Evolutionary conservation across 2,888 invertebrate species (phyloP), one percentile per base, ranked within the genome.

Genomic region (Allolobophora icterica): DNA sequence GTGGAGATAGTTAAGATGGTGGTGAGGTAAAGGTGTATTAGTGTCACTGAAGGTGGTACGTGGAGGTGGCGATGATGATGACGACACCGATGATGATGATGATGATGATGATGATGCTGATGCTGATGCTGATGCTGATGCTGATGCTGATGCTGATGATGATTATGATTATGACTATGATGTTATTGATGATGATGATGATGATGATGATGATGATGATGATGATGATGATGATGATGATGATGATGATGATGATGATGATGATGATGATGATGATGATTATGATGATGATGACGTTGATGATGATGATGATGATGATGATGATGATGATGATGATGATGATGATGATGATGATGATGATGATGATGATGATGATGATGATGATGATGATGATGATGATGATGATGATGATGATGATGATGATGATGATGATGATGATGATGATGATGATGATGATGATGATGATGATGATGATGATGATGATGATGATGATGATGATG

Each of bases 381-480:
- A 84, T 84, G 84, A 84, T 84, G 84, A 84, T 19, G 84, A 84
- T 84, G 84, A 84, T 19, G 30, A 84, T 84, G 84, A 84, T 19
- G 84, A 84, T 84, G 84, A 84, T 84, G 30, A 84, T 84, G 84
- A 30, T 84, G 84, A 84, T 19, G 84, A 84, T 84, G 84, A 84
- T 19, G 84, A 84, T 19, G 84, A 84, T 84, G 84, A 84, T 84
- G 6, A 84, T 84, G 84, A 5, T 84, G 84, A 84, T 84, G 84
- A 5, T 84, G 84, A 5, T 84, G 84, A 1, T 84, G 84, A 1
- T 84, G n/a, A 84, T 84, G 84, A n/a, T 84, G 84, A n/a, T 84
- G 34, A 34, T 84, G 84, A n/a, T 84, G 84, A 19, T 84, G 84
- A n/a, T 84, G 34, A n/a, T 84, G 84, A 15, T 34, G 84, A n/a